These are phyloP conservation scores for Odontocerum albicorne DNA, from an alignment of 2,888 invertebrate species.

Conservation along the genomic window DNA sequence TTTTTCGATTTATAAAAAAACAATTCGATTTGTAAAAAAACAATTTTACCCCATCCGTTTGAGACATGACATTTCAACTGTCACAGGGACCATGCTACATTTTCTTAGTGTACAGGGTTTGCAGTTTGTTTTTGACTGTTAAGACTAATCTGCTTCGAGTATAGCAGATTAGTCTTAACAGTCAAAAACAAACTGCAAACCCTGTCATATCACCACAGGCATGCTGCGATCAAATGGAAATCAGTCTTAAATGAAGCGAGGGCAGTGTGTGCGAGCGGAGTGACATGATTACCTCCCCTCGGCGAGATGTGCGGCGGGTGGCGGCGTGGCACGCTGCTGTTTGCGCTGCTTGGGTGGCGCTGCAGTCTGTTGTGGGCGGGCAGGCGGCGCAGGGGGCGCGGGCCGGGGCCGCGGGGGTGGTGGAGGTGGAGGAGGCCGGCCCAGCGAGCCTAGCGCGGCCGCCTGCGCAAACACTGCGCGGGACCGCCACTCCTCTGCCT, in stretches of 20 bases:
- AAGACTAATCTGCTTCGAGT: too few relatives aligned
- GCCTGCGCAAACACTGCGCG: constrained; percentile 52
- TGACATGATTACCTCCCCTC: constrained; percentile 49
- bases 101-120: too few relatives aligned
- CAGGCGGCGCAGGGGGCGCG: constrained; percentile 35
- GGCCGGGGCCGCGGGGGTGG: constrained; percentile 30
- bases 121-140: too few relatives aligned
- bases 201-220: too few relatives aligned
- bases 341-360: constrained; percentile 32
- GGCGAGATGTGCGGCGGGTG: constrained; percentile 47
- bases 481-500: constrained; percentile 42
- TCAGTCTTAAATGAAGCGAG: not conserved
- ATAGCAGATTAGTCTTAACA: too few relatives aligned
- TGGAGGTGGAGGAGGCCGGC: constrained; percentile 44
- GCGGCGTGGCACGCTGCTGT: constrained; percentile 42
- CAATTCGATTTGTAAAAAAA: too few relatives aligned
- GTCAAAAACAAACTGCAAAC: too few relatives aligned
- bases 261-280: not conserved
- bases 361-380: constrained; percentile 40
- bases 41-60: too few relatives aligned
- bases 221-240: too few relatives aligned
- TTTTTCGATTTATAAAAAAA: too few relatives aligned
- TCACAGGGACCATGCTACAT: too few relatives aligned
- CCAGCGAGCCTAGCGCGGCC: constrained; percentile 53
- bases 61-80: too few relatives aligned